Percentiles rank a stretch among this genome's conserved stretches.
Conservation (phyloP, 1,140 invertebrate species). For the Eulimnadia texana region DNA sequence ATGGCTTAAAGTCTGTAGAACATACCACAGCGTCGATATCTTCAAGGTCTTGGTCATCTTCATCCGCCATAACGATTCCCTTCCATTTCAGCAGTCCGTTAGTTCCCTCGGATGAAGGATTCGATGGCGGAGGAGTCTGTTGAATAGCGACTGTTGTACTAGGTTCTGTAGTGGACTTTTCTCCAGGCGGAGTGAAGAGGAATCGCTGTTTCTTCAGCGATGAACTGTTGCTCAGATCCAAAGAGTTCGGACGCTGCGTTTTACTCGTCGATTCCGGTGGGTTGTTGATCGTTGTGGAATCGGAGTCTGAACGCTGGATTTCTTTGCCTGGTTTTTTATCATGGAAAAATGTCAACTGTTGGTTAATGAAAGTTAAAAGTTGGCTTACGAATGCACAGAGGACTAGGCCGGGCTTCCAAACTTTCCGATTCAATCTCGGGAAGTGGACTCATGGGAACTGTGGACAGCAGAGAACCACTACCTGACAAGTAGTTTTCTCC, state of each 20-base stretch:
- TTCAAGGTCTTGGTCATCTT: conserved; percentile 26
- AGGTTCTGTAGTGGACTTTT: conserved; percentile 14
- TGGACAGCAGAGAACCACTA: conserved; percentile 18
- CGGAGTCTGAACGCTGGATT: no score
- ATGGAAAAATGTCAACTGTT: not conserved
- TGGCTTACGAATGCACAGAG: not conserved
- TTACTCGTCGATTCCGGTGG: conserved; percentile 1
- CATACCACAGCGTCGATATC: conserved; percentile 14
- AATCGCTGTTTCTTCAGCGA: conserved; percentile 20
- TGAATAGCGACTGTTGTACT: conserved; percentile 8
- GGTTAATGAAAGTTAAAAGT: not conserved
- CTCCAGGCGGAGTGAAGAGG: conserved; percentile 21
- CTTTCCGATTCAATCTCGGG: conserved; percentile 4
- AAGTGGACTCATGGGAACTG: conserved; percentile 5
- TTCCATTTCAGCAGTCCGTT: conserved; percentile 55
- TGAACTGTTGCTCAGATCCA: conserved; percentile 23
- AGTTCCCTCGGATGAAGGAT: conserved; percentile 20
- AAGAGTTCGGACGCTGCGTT: conserved; percentile 20
- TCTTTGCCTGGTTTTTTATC: no score
- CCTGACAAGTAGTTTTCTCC: conserved; percentile 2
- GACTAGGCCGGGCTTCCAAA: not conserved
- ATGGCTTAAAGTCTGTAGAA: not conserved
- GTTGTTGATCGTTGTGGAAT: conserved; percentile 3
- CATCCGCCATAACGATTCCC: conserved; percentile 50
- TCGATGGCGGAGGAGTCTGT: not conserved